phyloP scores from a whole-genome alignment of 2,888 invertebrate genomes.

The Phlogophora meticulosa region DNA sequence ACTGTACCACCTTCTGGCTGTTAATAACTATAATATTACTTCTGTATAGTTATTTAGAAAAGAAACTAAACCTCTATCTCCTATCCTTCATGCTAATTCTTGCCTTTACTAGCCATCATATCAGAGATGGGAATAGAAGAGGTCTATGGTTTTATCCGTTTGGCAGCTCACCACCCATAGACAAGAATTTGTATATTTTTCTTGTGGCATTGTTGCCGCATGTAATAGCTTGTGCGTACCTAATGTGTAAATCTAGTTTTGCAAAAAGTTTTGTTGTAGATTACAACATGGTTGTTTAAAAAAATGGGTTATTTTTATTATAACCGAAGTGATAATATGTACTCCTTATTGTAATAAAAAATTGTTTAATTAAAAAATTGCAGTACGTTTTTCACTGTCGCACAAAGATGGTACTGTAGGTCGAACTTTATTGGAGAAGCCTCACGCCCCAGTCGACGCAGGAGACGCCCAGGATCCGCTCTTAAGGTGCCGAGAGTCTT shows the following conservation, averaged over 20 bases:
- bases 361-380: too few relatives aligned
- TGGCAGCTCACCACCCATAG: constrained; percentile 78
- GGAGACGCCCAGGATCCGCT: too few relatives aligned
- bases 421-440: too few relatives aligned
- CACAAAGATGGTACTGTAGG: too few relatives aligned
- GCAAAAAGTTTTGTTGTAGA: constrained; percentile 65
- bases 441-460: too few relatives aligned
- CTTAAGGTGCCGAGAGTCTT: too few relatives aligned
- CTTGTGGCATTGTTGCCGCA: constrained; percentile 75
- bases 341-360: neutral
- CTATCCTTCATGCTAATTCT: constrained; percentile 79
- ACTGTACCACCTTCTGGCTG: constrained; percentile 82
- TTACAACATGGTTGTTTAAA: constrained; percentile 61
- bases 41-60: constrained; percentile 73
- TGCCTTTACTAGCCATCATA: constrained; percentile 82
- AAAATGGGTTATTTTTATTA: neutral
- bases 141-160: constrained; percentile 85
- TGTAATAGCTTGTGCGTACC: constrained; percentile 72
- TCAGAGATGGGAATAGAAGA: constrained; percentile 81
- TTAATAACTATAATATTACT: constrained; percentile 69
- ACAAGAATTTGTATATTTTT: constrained; percentile 75
- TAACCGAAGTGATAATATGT: neutral
- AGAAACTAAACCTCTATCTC: constrained; percentile 74
- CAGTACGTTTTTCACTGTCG: too few relatives aligned
- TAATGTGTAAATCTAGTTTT: constrained; percentile 67